Percentiles rank a stretch among this genome's conserved stretches.
Conservation (phyloP, 2,888 invertebrate species). For the Acanthopleura granulata region DNA sequence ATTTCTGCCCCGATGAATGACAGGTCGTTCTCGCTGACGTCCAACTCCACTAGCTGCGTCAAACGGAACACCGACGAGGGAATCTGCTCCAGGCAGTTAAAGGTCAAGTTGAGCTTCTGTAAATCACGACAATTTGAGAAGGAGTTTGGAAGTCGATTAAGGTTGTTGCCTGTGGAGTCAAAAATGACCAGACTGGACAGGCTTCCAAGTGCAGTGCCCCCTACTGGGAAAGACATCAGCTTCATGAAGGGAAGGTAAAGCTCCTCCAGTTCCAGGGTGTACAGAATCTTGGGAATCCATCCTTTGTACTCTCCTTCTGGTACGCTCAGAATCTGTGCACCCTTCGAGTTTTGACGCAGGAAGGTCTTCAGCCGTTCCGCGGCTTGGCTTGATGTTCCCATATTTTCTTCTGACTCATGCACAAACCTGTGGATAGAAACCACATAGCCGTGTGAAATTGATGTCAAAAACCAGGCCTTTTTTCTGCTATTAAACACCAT, state of each 20-base stretch:
- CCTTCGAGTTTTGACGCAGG: background rate
- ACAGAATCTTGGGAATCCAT: slow-evolving; percentile 57
- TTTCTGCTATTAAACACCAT: no score
- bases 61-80: slow-evolving; percentile 49
- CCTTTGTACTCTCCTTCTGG: slow-evolving; percentile 58
- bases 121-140: slow-evolving; percentile 52
- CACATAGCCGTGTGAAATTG: no score
- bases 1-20: slow-evolving; percentile 42
- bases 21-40: slow-evolving; percentile 55
- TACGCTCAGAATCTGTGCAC: slow-evolving; percentile 26
- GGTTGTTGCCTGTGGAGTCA: slow-evolving; percentile 55
- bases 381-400: background rate
- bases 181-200: slow-evolving; percentile 50
- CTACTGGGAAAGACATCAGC: slow-evolving; percentile 57
- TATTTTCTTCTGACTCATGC: background rate
- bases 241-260: slow-evolving; percentile 55
- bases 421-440: background rate
- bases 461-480: no score
- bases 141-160: slow-evolving; percentile 47
- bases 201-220: slow-evolving; percentile 53
- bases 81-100: slow-evolving; percentile 51
- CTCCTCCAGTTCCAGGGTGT: slow-evolving; percentile 45
- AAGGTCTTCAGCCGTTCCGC: background rate
- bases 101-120: slow-evolving; percentile 49
- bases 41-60: slow-evolving; percentile 42